A percentile compares a stretch with the other conserved stretches of the same genome.
Evolutionary conservation across 1,140 invertebrate genomes (phyloP).

Genomic region (Scaptomyza pallida): DNA sequence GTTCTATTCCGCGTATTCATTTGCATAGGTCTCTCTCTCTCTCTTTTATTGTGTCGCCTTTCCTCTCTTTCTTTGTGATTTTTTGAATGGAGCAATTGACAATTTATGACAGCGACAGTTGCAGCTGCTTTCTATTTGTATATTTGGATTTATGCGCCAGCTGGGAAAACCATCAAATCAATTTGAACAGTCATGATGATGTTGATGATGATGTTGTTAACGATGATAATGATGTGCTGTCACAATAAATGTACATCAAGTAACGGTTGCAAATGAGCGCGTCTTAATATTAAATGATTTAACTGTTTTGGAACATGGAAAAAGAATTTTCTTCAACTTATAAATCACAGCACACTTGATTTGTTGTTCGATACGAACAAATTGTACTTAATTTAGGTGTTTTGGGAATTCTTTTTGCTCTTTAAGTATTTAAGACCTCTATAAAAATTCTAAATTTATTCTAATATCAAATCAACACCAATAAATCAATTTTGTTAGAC

Average conservation of each 20-base stretch:
- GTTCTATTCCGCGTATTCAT: constrained; percentile 4
- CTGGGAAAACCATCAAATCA: background rate
- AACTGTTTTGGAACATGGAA: too few relatives aligned
- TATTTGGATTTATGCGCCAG: background rate
- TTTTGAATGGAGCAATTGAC: constrained; percentile 18
- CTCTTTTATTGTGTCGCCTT: background rate
- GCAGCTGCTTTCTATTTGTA: constrained; percentile 10
- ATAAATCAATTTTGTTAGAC: too few relatives aligned
- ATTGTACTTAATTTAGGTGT: too few relatives aligned
- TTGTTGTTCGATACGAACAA: too few relatives aligned
- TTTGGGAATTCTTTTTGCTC: too few relatives aligned
- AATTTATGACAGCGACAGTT: constrained; percentile 17
- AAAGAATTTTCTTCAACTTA: too few relatives aligned
- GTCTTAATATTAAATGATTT: too few relatives aligned
- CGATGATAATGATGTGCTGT: background rate
- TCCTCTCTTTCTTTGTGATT: background rate
- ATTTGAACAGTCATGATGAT: background rate
- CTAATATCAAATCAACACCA: too few relatives aligned
- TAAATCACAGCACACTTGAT: too few relatives aligned
- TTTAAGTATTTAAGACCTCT: too few relatives aligned
- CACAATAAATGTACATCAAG: background rate
- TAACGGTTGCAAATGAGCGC: background rate
- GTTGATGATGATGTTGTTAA: background rate
- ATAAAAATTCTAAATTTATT: too few relatives aligned
- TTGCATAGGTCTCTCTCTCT: constrained; percentile 9